Evolutionary conservation across 2,113 vertebrate genomes (phyloP).

Genomic region (Odontophorus gujanensis): DNA sequence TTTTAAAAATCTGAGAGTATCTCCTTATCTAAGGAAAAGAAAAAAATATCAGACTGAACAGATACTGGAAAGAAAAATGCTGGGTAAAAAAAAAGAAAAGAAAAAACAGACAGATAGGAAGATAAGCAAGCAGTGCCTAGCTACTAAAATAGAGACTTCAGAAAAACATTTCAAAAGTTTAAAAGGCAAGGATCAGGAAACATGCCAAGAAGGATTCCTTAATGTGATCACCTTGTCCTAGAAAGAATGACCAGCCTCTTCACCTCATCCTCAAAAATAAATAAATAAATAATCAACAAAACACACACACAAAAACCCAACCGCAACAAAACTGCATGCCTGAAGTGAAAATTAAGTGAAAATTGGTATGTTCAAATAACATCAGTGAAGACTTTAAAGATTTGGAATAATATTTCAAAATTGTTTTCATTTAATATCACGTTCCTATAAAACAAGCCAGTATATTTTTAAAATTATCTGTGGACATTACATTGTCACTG

Average conservation of each 20-base stretch:
- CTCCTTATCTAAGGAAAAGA: not conserved
- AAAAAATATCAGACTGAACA: not conserved
- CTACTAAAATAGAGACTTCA: not conserved
- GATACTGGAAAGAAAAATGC: not conserved
- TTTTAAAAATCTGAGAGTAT: not conserved
- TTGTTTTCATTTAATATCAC: not conserved
- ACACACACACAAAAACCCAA: not conserved
- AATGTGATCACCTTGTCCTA: not conserved
- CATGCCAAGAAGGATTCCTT: not conserved
- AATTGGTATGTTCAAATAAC: not conserved
- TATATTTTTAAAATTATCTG: not conserved
- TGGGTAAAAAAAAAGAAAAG: not conserved
- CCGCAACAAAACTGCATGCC: not conserved
- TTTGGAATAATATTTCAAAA: not conserved
- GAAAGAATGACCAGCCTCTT: not conserved
- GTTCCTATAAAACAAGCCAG: not conserved
- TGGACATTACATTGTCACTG: not conserved
- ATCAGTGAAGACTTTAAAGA: not conserved
- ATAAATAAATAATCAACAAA: not conserved
- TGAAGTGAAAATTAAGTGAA: not conserved
- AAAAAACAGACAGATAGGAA: not conserved
- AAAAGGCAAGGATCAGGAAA: not conserved
- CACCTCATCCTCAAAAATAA: accelerated
- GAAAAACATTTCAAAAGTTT: not conserved
- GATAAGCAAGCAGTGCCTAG: not conserved